Evolutionary conservation across 2,797 vertebrate species (phyloP).

Genomic region (Synanceia verrucosa): DNA sequence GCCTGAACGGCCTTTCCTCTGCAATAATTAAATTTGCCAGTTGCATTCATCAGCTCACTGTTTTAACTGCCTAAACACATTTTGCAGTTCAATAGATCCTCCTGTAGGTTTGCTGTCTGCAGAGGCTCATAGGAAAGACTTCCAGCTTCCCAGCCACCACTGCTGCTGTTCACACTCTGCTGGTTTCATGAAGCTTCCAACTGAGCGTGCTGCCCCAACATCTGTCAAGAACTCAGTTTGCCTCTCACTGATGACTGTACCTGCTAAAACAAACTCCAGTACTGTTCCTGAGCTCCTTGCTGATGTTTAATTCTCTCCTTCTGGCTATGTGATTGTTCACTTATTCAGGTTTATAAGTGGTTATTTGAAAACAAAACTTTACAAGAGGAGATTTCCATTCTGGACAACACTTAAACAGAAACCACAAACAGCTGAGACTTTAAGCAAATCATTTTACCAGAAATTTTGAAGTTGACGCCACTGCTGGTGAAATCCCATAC

Average conservation of each 20-base stretch:
- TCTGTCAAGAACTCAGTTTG: constrained; percentile 46
- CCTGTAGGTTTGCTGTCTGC: constrained; percentile 13
- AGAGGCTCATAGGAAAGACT: neutral
- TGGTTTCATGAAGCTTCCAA: constrained; percentile 31
- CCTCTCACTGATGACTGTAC: constrained; percentile 25
- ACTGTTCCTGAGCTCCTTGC: constrained; percentile 28
- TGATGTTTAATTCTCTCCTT: constrained; percentile 39
- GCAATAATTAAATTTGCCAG: constrained; percentile 10
- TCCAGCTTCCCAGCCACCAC: neutral
- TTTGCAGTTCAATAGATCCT: constrained; percentile 10
- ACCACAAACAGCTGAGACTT: neutral
- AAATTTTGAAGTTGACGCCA: too few species aligned
- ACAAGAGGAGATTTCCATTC: neutral
- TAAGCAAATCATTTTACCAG: too few species aligned
- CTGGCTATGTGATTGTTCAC: constrained; percentile 18
- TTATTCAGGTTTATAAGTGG: constrained; percentile 2
- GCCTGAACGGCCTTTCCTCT: constrained; percentile 4
- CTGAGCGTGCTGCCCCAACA: constrained; percentile 27
- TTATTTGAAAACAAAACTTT: constrained; percentile 8
- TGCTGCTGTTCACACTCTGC: constrained; percentile 37
- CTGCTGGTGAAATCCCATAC: too few species aligned
- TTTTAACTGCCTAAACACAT: constrained; percentile 14
- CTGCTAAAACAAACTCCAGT: constrained; percentile 28
- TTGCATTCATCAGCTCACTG: constrained; percentile 5
- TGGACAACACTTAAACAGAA: neutral